Conservation (phyloP, 2,113 vertebrate genomes). For the Xyrauchen texanus region DNA sequence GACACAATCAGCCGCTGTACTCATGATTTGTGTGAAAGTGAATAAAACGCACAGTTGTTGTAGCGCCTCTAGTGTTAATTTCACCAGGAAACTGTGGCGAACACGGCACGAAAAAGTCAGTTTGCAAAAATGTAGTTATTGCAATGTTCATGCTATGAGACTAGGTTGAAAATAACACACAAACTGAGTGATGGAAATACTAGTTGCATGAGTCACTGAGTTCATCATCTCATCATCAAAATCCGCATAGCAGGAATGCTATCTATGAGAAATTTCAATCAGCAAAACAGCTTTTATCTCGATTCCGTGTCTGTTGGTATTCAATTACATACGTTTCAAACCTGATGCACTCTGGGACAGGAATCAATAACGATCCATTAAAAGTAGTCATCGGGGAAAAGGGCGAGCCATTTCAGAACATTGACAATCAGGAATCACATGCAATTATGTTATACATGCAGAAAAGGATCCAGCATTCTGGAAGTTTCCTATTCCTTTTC, state of each 20-base stretch:
- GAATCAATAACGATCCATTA: slow-evolving; percentile 26
- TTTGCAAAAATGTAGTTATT: too few relatives aligned
- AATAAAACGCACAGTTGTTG: too few relatives aligned
- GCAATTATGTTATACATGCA: not conserved
- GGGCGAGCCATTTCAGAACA: not conserved
- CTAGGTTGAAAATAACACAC: too few relatives aligned
- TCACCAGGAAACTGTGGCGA: too few relatives aligned
- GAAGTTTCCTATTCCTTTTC: too few relatives aligned
- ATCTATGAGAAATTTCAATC: slow-evolving; percentile 28
- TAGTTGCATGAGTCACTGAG: slow-evolving; percentile 1
- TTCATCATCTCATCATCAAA: not conserved
- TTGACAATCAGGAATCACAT: not conserved
- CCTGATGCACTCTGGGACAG: slow-evolving; percentile 1
- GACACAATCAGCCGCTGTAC: too few relatives aligned
- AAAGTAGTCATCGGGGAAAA: slow-evolving; percentile 31
- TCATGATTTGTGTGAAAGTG: too few relatives aligned
- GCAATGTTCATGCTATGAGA: too few relatives aligned
- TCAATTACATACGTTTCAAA: slow-evolving; percentile 17
- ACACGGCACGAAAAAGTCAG: too few relatives aligned
- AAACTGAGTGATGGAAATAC: not conserved
- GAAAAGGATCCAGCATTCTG: not conserved
- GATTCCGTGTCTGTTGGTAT: slow-evolving; percentile 25
- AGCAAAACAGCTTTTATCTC: not conserved
- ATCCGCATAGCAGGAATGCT: not conserved
- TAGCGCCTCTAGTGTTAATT: too few relatives aligned